Evolutionary conservation across 2,113 vertebrate genomes (phyloP).

Genomic region (Machaerirhynchus nigripectus): DNA sequence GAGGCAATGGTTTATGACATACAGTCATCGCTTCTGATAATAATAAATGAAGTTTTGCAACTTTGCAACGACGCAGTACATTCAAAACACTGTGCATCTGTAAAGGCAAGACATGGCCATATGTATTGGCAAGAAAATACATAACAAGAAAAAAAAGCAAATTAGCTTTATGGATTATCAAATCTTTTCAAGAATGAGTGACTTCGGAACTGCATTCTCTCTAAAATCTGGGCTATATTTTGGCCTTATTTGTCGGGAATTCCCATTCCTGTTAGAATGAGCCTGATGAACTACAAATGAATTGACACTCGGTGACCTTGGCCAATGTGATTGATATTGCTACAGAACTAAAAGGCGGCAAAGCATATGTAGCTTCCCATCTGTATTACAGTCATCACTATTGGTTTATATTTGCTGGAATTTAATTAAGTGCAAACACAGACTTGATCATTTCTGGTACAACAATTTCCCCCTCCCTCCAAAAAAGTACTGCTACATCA

Average conservation of each 20-base stretch:
- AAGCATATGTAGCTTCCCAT: background rate
- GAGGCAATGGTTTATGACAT: background rate
- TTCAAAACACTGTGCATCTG: background rate
- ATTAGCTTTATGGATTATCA: background rate
- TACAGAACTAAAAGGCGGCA: background rate
- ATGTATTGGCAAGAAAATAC: rapidly evolving
- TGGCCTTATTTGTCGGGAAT: background rate
- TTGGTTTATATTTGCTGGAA: background rate
- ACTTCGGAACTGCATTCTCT: background rate
- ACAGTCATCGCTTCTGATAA: background rate
- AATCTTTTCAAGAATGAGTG: background rate
- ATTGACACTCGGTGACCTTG: background rate
- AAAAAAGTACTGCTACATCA: background rate
- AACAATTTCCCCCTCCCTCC: rapidly evolving
- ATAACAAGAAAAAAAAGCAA: background rate
- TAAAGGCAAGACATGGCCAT: background rate
- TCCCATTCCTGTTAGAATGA: background rate
- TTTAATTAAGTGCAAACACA: background rate
- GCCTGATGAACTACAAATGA: background rate
- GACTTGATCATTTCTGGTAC: background rate
- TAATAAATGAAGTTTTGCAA: background rate
- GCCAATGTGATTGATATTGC: background rate
- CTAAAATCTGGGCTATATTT: background rate
- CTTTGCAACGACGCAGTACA: background rate
- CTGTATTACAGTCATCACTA: background rate